Percentiles rank a stretch among this genome's conserved stretches.
phyloP scores from a whole-genome alignment of 1,140 invertebrate genomes.

The Drosophila ficusphila region DNA sequence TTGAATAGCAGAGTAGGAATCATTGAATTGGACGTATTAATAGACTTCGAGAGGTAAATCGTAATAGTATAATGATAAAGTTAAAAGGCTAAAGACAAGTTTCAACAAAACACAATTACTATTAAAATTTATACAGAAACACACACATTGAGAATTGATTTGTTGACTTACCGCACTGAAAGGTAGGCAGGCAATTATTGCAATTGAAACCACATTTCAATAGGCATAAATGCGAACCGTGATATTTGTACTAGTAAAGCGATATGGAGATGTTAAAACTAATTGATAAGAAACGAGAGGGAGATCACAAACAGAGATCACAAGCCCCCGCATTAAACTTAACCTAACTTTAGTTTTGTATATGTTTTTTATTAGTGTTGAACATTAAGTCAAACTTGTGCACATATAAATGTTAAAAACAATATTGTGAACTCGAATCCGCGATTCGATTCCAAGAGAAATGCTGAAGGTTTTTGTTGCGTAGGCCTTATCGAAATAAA shows the following conservation, averaged over 20 bases:
- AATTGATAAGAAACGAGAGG: constrained; percentile 19
- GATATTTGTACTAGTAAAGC: constrained; percentile 83
- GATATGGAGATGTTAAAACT: constrained; percentile 45
- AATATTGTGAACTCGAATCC: constrained; percentile 42
- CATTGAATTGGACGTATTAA: constrained; percentile 36
- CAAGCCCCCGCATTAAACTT: constrained; percentile 37
- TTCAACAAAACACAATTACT: constrained; percentile 31
- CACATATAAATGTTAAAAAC: constrained; percentile 81
- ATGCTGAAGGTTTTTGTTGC: constrained; percentile 53
- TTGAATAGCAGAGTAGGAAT: constrained; percentile 8
- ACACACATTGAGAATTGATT: constrained; percentile 34
- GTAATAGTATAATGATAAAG: constrained; percentile 10
- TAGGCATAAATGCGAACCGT: constrained; percentile 71
- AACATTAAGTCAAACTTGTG: constrained; percentile 81
- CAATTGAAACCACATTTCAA: constrained; percentile 58
- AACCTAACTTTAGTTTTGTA: constrained; percentile 78
- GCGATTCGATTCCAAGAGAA: constrained; percentile 17
- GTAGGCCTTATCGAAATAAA: constrained; percentile 52
- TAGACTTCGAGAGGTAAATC: constrained; percentile 35
- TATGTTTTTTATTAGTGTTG: constrained; percentile 78
- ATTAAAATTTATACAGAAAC: constrained; percentile 29
- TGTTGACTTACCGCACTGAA: constrained; percentile 11
- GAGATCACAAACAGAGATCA: constrained; percentile 20
- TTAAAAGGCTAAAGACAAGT: constrained; percentile 32
- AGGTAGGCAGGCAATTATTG: constrained; percentile 40